Base-by-base conservation (phyloP, 1,140 invertebrate species). In the Hetaerina americana region DNA sequence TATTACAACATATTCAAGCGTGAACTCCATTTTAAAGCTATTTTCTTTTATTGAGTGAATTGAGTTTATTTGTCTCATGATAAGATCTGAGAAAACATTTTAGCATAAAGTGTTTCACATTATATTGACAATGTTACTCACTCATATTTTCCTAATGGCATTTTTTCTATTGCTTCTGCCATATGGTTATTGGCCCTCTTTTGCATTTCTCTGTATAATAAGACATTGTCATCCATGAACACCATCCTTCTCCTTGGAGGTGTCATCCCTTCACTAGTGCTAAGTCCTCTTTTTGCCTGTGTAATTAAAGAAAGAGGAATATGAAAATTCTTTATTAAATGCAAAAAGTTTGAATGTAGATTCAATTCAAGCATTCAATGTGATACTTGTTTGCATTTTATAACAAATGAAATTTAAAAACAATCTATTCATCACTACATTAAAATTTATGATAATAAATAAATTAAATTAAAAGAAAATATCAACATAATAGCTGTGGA, bases 131-230 rank as follows among this genome's bases (percentile, higher is more conserved):
- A n/a, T n/a, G n/a, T n/a, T 69, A 82, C 83, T 84, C 78, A 89
- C 87, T 87, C 85, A 78, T 83, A 85, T 78, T 90, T 91, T 73
- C 87, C 87, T 72, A 91, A 83, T 8, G 89, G 87, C 87, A 92
- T 90, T 73, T 87, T 84, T 70, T 90, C 85, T 69, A 92, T 91
- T 57, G 88, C 87, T 31, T 87, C 85, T 66, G 87, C 85, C 89
- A 93, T 91, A 75, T 89, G 86, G 0, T 85, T 84, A 77, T 92
- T 87, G 0, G 90, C 89, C 8, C 85, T 84, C 74, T 84, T 86
- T 25, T 90, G 78, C 84, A 89, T 88, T 74, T 87, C 81, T 75
- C 87, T 84, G 78, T 89, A 91, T 73, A 88, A 84, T 18, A 86
- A 83, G 3, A 90, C 78, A 77, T 89, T 89, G 66, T 86, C 86